Evolutionary conservation across 2,113 vertebrate genomes (phyloP).

Genomic region (Henicopernis longicauda): DNA sequence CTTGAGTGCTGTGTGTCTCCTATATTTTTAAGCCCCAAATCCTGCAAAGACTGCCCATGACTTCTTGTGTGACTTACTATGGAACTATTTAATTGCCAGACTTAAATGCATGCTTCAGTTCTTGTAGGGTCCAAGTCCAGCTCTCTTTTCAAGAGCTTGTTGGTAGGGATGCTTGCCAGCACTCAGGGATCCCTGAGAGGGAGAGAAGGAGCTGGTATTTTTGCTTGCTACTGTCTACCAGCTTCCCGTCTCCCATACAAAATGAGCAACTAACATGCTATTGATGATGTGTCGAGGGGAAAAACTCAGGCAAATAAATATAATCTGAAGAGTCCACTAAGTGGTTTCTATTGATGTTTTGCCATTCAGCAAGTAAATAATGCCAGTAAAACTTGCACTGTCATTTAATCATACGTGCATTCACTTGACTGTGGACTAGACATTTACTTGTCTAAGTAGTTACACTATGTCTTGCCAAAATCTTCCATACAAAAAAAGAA

Average conservation of each 20-base stretch:
- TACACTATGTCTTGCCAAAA: neutral
- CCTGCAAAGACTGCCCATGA: neutral
- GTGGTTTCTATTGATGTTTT: neutral
- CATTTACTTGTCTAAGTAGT: neutral
- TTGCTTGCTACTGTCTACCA: neutral
- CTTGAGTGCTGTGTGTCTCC: neutral
- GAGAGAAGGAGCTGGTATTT: neutral
- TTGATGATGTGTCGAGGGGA: neutral
- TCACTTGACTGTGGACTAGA: neutral
- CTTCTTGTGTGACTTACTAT: neutral
- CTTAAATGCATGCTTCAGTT: neutral
- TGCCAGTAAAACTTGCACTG: neutral
- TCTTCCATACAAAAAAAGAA: neutral
- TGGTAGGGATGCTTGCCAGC: neutral
- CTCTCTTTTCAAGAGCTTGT: neutral
- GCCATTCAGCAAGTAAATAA: neutral
- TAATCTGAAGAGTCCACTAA: neutral
- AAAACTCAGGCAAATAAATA: neutral
- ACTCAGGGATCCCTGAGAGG: neutral
- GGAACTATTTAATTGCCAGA: neutral
- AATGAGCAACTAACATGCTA: neutral
- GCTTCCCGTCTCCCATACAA: neutral
- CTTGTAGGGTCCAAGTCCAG: neutral
- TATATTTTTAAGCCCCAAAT: neutral
- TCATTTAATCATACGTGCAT: neutral